phyloP scores from a whole-genome alignment of 2,888 invertebrate species.

The Omphaloscelis lunosa region DNA sequence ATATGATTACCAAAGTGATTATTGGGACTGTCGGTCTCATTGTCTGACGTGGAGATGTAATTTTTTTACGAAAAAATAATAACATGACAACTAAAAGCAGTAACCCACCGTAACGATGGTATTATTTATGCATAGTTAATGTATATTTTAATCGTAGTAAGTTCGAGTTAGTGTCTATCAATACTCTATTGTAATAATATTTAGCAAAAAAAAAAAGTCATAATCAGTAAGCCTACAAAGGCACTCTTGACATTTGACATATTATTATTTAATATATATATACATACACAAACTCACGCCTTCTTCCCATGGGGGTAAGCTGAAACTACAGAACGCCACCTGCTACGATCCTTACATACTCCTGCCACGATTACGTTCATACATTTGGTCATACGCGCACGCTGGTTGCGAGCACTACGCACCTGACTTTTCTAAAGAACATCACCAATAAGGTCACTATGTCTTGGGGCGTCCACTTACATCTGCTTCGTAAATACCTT shows the following conservation, averaged over 20 bases:
- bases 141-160: background rate
- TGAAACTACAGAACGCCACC: background rate
- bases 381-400: background rate
- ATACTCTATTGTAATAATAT: conserved; percentile 15
- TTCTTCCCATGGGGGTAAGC: background rate
- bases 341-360: background rate
- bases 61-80: background rate
- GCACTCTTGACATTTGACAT: background rate
- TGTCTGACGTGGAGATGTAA: background rate
- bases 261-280: too few relatives aligned
- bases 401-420: background rate
- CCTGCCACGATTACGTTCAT: background rate
- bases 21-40: background rate
- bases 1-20: background rate
- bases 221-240: background rate
- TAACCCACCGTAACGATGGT: background rate
- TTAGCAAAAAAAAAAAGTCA: background rate
- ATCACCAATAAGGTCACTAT: background rate
- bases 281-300: background rate
- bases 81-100: background rate
- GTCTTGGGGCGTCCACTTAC: background rate
- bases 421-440: background rate
- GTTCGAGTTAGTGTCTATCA: background rate
- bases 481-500: background rate
- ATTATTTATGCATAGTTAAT: background rate